A percentile compares a stretch with the other conserved stretches of the same genome.
phyloP scores from a whole-genome alignment of 2,113 vertebrate genomes.

The Smithornis capensis region DNA sequence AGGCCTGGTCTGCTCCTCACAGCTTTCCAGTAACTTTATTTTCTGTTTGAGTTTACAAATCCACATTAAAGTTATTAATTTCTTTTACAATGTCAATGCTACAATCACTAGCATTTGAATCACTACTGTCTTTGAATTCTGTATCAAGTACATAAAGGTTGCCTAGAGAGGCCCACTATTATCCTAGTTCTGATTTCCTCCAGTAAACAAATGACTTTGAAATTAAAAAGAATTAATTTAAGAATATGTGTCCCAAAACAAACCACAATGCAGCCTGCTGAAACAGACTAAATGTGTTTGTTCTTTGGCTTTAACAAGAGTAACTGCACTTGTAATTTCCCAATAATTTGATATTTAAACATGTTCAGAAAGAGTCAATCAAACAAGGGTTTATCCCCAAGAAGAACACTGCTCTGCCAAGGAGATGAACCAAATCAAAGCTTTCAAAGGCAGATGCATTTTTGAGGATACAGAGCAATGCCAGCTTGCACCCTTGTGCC shows the following conservation, averaged over 20 bases:
- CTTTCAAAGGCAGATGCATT: neutral
- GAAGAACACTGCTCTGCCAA: neutral
- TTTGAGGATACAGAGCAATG: neutral
- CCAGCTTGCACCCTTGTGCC: neutral
- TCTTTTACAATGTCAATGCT: neutral
- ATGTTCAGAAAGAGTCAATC: neutral
- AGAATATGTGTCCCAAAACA: neutral
- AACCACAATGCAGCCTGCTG: neutral
- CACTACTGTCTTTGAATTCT: neutral
- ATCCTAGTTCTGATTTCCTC: neutral
- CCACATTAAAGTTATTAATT: neutral
- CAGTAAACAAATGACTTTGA: neutral
- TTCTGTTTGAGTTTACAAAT: no score
- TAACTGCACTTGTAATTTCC: neutral
- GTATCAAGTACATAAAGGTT: neutral
- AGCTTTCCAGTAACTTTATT: neutral
- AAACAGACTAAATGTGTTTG: neutral
- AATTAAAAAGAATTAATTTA: neutral
- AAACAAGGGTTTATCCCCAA: neutral
- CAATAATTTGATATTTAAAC: conserved; percentile 26
- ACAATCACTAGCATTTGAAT: no score
- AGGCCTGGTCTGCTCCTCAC: neutral
- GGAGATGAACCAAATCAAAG: conserved; percentile 7
- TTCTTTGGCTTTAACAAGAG: conserved; percentile 10
- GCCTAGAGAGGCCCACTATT: neutral